These are phyloP conservation scores for Drosophila athabasca DNA, from an alignment of 1,140 invertebrate species.

Conservation along the genomic window DNA sequence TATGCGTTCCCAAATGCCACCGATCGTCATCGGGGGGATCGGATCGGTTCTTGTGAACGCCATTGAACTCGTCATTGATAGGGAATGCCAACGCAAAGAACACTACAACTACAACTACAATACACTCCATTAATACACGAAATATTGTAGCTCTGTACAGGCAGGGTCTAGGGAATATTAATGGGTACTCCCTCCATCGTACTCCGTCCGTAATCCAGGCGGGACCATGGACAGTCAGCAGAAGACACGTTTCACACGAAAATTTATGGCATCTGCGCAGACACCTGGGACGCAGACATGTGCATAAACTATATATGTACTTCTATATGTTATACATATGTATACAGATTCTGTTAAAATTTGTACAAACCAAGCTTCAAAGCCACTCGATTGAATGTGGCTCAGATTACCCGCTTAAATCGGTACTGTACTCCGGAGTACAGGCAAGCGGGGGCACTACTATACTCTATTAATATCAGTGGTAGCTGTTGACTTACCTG, in stretches of 20 bases:
- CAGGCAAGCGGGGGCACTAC: background rate
- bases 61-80: constrained; percentile 72
- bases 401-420: constrained; percentile 9
- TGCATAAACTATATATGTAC: too few relatives aligned
- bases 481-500: constrained; percentile 53
- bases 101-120: too few relatives aligned
- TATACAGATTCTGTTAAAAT: background rate
- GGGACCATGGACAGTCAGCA: background rate
- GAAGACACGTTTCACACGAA: constrained; percentile 1
- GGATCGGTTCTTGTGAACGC: constrained; percentile 67
- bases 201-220: background rate
- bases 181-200: background rate
- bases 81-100: constrained; percentile 33
- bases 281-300: background rate
- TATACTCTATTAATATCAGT: constrained; percentile 1
- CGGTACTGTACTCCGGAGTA: too few relatives aligned
- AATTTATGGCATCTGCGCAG: constrained; percentile 13
- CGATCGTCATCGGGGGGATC: background rate
- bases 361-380: background rate
- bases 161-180: constrained; percentile 21
- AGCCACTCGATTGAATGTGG: constrained; percentile 9
- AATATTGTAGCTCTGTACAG: background rate
- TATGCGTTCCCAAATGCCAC: constrained; percentile 72
- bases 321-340: background rate
- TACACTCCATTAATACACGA: constrained; percentile 2